Evolutionary conservation across 2,888 invertebrate species (phyloP), one percentile per base, ranked within the genome.

Genomic region (Thalpophila matura): DNA sequence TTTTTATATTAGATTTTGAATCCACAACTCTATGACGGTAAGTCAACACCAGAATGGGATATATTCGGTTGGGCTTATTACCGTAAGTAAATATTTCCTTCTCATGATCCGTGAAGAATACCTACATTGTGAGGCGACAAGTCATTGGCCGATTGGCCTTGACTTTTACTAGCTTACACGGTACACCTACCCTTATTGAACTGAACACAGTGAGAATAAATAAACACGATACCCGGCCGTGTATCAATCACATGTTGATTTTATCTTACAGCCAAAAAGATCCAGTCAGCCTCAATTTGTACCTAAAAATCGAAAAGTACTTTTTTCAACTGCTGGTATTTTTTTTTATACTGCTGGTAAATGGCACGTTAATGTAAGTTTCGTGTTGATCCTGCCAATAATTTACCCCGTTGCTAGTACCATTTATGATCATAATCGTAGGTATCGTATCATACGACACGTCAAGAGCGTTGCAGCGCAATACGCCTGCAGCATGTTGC

Each of bases 141-240:
- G 79, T 68, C 74, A 69, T 69, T 55, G 77, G 5, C 74, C 76
- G 53, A 55, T 24, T 80, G 56, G 67, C 81, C 80, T 82, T 82
- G 80, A 82, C 79, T 76, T 66, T 60, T 40, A 47, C 60, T 33
- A 18, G 47, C 54, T 65, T 47, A 63, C 45, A 53, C 38, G 20
- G 46, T 27, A 40, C 54, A 61, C 31, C 12, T 51, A 54, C 61
- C 64, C 71, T 58, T 63, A 46, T 46, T 64, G 55, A 60, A 43
- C 38, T 59, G 55, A 51, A 59, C 29, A 42, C 40, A 51, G 14
- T 18, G 29, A 53, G 53, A 63, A 57, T 69, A 70, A 69, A 47
- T 47, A 51, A 56, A 69, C 47, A 26, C 4, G 35, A 12, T 24
- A 45, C 14, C 58, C 66, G n/a, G n/a, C n/a, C n/a, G 66, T 74